A percentile compares a stretch with the other conserved stretches of the same genome.
Evolutionary conservation across 2,113 vertebrate genomes (phyloP).

Genomic region (Ophthalmolycus amberensis): DNA sequence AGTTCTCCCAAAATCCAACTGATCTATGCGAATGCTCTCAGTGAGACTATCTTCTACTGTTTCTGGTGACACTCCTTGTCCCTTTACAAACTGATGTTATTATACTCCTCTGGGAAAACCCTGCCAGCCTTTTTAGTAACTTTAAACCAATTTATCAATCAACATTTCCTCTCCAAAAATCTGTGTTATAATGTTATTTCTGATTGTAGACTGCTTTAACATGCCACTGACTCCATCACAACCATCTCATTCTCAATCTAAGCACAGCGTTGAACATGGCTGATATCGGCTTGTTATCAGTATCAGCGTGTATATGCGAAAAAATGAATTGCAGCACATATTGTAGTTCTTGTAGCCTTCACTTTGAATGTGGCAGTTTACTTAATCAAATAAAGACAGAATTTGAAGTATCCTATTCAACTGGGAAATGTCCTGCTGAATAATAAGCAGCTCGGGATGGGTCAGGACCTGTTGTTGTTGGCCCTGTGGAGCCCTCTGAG

Average conservation of each 20-base stretch:
- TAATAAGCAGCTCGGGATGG: neutral
- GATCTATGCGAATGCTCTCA: neutral
- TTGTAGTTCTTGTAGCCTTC: neutral
- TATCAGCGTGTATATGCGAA: no score
- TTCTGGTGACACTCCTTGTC: conserved; percentile 10
- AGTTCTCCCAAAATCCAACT: neutral
- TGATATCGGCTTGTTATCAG: no score
- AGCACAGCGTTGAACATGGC: neutral
- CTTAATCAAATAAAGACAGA: neutral
- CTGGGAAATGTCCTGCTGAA: neutral
- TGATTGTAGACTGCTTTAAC: neutral
- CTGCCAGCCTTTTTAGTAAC: neutral
- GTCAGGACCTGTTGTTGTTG: neutral
- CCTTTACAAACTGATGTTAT: neutral
- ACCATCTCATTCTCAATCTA: neutral
- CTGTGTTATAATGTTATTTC: no score
- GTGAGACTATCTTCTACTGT: neutral
- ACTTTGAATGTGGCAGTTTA: neutral
- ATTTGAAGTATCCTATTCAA: neutral
- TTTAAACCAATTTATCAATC: neutral
- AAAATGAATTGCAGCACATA: no score
- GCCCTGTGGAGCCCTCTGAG: neutral
- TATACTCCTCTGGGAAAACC: no score
- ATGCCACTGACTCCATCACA: neutral
- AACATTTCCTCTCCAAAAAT: neutral